Conservation (phyloP, 2,113 vertebrate species). For the Ameiurus melas region DNA sequence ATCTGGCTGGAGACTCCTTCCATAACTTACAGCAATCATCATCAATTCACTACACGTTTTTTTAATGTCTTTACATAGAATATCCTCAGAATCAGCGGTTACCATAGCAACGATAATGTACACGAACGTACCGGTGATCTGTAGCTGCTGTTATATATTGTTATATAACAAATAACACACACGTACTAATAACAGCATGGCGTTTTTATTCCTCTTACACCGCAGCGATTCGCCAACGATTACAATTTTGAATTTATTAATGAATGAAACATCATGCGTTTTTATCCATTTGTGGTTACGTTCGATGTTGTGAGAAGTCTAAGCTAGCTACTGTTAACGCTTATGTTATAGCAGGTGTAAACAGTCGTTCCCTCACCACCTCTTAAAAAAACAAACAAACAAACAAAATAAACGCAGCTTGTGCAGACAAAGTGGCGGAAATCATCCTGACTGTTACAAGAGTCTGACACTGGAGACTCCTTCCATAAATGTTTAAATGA, state of each 20-base stretch:
- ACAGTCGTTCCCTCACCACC: too few relatives aligned
- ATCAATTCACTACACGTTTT: neutral
- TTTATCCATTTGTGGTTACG: neutral
- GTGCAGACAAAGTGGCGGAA: neutral
- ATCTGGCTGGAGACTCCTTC: neutral
- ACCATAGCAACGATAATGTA: neutral
- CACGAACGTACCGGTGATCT: neutral
- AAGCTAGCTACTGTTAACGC: too few relatives aligned
- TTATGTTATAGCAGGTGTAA: too few relatives aligned
- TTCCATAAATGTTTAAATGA: too few relatives aligned
- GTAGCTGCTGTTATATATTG: neutral
- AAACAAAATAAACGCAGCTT: too few relatives aligned
- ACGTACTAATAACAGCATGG: too few relatives aligned
- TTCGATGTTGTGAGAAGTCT: neutral
- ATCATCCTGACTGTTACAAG: neutral
- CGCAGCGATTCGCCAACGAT: neutral
- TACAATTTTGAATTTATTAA: neutral
- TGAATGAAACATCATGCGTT: neutral
- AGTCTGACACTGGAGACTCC: neutral
- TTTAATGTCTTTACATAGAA: neutral
- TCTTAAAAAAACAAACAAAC: too few relatives aligned
- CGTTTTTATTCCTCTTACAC: too few relatives aligned
- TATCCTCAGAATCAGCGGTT: neutral
- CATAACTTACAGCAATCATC: neutral
- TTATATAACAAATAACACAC: neutral